Evolutionary conservation across 2,797 vertebrate species (phyloP), one percentile per base, ranked within the genome.

Genomic region (Rhinoraja longicauda): DNA sequence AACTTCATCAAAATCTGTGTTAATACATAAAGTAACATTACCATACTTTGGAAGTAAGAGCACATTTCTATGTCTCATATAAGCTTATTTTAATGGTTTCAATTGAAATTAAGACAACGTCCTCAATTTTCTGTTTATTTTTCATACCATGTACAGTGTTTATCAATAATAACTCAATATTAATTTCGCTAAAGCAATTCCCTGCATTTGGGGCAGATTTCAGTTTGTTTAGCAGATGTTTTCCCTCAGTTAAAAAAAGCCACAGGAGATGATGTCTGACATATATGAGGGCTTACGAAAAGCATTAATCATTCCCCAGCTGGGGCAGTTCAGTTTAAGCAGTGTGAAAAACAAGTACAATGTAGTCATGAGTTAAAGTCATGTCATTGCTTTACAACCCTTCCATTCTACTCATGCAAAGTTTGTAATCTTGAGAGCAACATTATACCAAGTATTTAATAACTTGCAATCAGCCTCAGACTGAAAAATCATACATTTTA

Each of bases 301-400:
- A 92, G 70, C 70, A 92, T 92, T 92, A 75, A 92, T 92, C 90
- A 92, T 75, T 92, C 12, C 70, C 70, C 90, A 92, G 90, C 90
- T 92, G 90, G 70, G 45, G 39, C 67, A 92, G 70, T 92, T 92
- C 70, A 75, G 45, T 92, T 45, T 53, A 45, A 75, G 70, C 45
- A 92, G 90, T 92, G 90, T 92, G 90, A 92, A 73, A 92, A 92
- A 92, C 90, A 91, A 91, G 88, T 72, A 91, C 67, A 70, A 91
- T 36, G 45, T 6, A 92, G 10, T 92, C 13, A 53, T 92, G 90
- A 75, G 53, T 92, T 73, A 75, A 53, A 53, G 39, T 92, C 24
- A n/a, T 53, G 7, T 19, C 70, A 75, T 29, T 15, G 70, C 64
- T 92, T 92, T 39, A 92, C 36, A 29, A 70, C 72, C 45, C 26